These are phyloP conservation scores for Sycophaga agraensis DNA, from an alignment of 1,140 invertebrate genomes.

Conservation along the genomic window DNA sequence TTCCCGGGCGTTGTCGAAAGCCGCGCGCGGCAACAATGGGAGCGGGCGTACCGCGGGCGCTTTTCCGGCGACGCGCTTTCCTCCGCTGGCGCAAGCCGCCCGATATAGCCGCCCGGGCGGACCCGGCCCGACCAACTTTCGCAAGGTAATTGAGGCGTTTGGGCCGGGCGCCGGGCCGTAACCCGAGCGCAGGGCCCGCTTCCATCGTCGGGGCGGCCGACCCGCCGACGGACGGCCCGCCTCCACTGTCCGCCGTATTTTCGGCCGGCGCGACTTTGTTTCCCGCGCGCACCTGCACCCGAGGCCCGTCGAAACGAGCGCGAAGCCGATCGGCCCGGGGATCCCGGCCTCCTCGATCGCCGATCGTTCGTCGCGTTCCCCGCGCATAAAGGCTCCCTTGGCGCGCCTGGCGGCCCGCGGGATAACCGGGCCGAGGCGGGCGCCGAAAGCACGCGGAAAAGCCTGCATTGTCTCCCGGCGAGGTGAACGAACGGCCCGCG, in stretches of 20 bases:
- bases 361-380: no score
- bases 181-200: background rate
- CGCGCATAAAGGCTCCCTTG: no score
- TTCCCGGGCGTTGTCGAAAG: no score
- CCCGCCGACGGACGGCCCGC: no score
- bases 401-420: no score
- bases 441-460: slow-evolving; percentile 27
- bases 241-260: no score
- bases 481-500: slow-evolving; percentile 30
- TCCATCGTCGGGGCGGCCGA: slow-evolving; percentile 4
- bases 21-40: no score
- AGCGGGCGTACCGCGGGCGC: no score
- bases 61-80: no score
- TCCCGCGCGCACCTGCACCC: background rate
- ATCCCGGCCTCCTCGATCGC: background rate
- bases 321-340: background rate
- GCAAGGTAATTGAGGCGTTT: background rate
- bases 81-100: no score
- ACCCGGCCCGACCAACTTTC: no score
- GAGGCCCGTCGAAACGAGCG: background rate
- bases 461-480: slow-evolving; percentile 13
- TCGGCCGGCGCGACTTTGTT: background rate
- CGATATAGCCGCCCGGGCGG: no score
- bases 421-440: background rate
- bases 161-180: background rate